Base-by-base conservation (phyloP, 2,888 invertebrate genomes). In the Mimachlamys varia region DNA sequence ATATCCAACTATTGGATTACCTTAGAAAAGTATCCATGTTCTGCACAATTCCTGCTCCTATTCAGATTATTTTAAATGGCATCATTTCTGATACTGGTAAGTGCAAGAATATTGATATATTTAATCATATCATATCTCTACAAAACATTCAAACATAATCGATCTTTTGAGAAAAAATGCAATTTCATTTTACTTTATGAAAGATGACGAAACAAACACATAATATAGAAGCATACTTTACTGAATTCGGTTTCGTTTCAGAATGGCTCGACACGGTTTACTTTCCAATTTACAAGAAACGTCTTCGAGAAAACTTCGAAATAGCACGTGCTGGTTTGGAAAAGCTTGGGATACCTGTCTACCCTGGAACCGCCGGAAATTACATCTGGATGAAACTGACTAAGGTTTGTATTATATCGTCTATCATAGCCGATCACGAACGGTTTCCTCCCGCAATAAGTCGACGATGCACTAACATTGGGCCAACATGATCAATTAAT, bases 1-100 rank as follows among this genome's bases (percentile, higher is more conserved):
- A 33, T 27, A 76, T 33, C 5, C 27, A 15, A 15, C 33, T 76
- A 33, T 0, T 76, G 13, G 76, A 76, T 33, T 76, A 76, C 76
- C 5, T 76, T 76, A 1, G 22, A 33, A 76, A 76, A 33, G 76
- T 76, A 12, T 27, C 76, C 33, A 27, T 33, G 27, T 76, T 76
- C 76, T 76, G 76, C 76, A 27, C 76, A 33, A 27, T 76, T 27
- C 76, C 76, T 76, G 76, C 76, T 17, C 76, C 76, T 17, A 33
- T 76, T 76, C 76, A 76, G 27, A 76, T 76, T 15, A 76, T 76
- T 17, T 76, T 76, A 33, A 76, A 76, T 76, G 76, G 27, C 76
- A 76, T 76, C 13, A 76, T 76, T 33, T 76, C 76, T 33, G 76
- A 76, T 15, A 13, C 76, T 0, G 76, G 76, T 76, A 33, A 33